Percentiles rank a stretch among this genome's conserved stretches.
Evolutionary conservation across 2,113 vertebrate species (phyloP).

Genomic region (Oostethus manadensis): DNA sequence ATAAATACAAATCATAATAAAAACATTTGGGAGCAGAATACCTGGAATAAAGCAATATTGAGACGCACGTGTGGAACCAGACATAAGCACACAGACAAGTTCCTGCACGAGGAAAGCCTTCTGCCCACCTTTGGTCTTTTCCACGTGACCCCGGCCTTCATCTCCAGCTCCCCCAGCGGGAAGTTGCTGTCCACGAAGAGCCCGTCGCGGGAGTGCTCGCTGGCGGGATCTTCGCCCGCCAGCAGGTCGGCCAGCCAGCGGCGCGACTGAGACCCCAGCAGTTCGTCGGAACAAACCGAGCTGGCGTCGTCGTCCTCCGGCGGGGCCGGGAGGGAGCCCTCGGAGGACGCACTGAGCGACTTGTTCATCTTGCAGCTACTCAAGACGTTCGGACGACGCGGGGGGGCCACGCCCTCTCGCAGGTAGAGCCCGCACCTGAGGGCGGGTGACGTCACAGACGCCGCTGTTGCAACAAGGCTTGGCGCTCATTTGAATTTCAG

Average conservation of each 20-base stretch:
- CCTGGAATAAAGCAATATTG: no score
- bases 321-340: neutral
- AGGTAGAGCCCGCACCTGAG: slow-evolving; percentile 16
- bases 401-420: slow-evolving; percentile 3
- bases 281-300: slow-evolving; percentile 47
- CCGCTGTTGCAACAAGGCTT: no score
- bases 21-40: no score
- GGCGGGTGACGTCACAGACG: neutral
- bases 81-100: neutral
- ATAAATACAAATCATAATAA: no score
- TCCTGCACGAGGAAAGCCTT: neutral
- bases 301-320: slow-evolving; percentile 29
- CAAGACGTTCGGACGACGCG: neutral
- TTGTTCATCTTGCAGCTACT: slow-evolving; percentile 14
- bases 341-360: slow-evolving; percentile 16
- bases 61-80: no score
- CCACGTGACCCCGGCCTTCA: slow-evolving; percentile 43
- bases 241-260: slow-evolving; percentile 42
- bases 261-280: slow-evolving; percentile 59
- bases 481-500: no score
- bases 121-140: slow-evolving; percentile 57
- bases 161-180: slow-evolving; percentile 45
- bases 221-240: neutral
- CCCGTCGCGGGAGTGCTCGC: slow-evolving; percentile 22
- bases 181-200: slow-evolving; percentile 64